phyloP scores from a whole-genome alignment of 1,140 invertebrate genomes.

The Asbolus verrucosus region DNA sequence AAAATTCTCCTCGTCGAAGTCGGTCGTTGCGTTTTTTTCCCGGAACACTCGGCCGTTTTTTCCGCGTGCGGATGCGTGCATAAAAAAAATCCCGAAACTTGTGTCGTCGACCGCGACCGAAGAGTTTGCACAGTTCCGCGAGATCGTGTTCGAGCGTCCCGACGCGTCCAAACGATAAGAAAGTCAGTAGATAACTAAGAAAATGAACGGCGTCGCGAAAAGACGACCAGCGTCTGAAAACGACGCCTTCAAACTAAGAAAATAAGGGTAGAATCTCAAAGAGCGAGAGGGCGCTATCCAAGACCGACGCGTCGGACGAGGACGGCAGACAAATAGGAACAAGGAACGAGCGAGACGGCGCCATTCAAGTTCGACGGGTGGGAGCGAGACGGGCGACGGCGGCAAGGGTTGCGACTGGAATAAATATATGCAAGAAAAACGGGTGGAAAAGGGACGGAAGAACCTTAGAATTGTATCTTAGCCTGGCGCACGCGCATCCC shows the following conservation, averaged over 20 bases:
- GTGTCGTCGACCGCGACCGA: too few relatives aligned
- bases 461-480: constrained; percentile 64
- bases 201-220: constrained; percentile 60
- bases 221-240: constrained; percentile 65
- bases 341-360: constrained; percentile 57
- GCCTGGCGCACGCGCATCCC: constrained; percentile 57
- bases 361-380: constrained; percentile 57
- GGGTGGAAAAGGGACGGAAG: constrained; percentile 51
- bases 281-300: constrained; percentile 58
- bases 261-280: constrained; percentile 60
- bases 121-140: too few relatives aligned
- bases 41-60: too few relatives aligned
- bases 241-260: constrained; percentile 64
- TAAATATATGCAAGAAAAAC: constrained; percentile 57
- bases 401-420: constrained; percentile 60
- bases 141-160: constrained; percentile 45
- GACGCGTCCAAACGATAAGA: constrained; percentile 60
- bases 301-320: constrained; percentile 56
- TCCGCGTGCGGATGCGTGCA: too few relatives aligned
- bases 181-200: constrained; percentile 63
- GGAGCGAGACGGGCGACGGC: constrained; percentile 50
- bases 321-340: constrained; percentile 55
- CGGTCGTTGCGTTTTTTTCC: too few relatives aligned
- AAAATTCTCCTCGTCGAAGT: not conserved
- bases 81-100: too few relatives aligned